Evolutionary conservation across 2,113 vertebrate genomes (phyloP), one percentile per base, ranked within the genome.

Genomic region (Pangasianodon gigas): DNA sequence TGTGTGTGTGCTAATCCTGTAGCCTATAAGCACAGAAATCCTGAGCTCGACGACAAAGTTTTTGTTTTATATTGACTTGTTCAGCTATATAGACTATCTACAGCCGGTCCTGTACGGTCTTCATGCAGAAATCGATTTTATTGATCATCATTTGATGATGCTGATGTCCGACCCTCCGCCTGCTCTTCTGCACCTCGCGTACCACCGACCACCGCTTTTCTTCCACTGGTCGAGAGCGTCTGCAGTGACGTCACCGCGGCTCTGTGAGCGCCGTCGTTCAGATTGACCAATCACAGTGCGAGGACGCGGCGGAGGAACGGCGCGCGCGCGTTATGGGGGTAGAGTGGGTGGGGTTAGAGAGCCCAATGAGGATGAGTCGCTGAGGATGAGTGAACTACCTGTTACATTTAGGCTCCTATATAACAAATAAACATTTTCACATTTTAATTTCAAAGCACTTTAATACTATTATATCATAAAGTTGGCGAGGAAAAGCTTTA

Each of bases 171-270:
- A 46, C 60, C 51, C 82, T 85, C 37, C 51, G 11, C 18, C 58
- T 52, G 87, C 87, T 84, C 80, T 75, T 75, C 79, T 77, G 79
- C 87, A 58, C 67, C 58, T 89, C 67, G 71, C n/a, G 79, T 85
- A 65, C 81, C 88, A 83, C 88, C 88, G 77, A 69, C 69, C 88
- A 84, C 77, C 74, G 90, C 62, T 87, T 89, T 88, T 90, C 82
- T 88, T 85, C 84, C 88, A 60, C 77, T 83, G 77, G 83, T 85
- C 67, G 29, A 58, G 62, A 77, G 26, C 60, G 88, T 84, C 90
- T 85, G 88, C 89, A 91, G 85, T 92, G 91, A 92, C 91, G 88
- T 91, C 85, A 83, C 26, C 41, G 6, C 11, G 65, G 3, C 46
- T 71, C 21, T 52, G 87, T 41, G 10, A 69, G 62, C 62, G 65